phyloP scores from a whole-genome alignment of 1,140 invertebrate genomes.

The Pseudoatta argentina region DNA sequence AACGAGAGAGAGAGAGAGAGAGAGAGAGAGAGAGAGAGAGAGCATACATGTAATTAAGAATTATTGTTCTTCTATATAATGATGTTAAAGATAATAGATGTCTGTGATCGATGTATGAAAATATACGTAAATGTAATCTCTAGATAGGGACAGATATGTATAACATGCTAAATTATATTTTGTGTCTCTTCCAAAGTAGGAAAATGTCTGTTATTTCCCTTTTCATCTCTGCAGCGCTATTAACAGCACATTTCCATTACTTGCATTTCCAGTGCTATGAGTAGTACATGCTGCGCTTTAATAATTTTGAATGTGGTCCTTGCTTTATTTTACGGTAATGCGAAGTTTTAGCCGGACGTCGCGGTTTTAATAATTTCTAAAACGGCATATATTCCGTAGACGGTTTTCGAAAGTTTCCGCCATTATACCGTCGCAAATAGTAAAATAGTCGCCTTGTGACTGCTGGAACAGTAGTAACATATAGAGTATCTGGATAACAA shows the following conservation, averaged over 20 bases:
- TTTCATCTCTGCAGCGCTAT: constrained; percentile 58
- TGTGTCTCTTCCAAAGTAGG: constrained; percentile 43
- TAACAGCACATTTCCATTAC: constrained; percentile 64
- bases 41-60: not conserved
- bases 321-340: constrained; percentile 41
- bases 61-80: constrained; percentile 15
- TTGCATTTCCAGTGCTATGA: constrained; percentile 48
- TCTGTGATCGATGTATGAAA: not conserved
- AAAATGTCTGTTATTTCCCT: constrained; percentile 62
- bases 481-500: not conserved
- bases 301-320: constrained; percentile 58
- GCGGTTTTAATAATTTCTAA: constrained; percentile 60
- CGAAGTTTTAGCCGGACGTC: constrained; percentile 52
- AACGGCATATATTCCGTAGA: constrained; percentile 18
- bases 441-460: constrained; percentile 32
- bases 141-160: constrained; percentile 9
- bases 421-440: constrained; percentile 45
- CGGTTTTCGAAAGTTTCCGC: constrained; percentile 45
- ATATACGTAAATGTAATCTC: constrained; percentile 38
- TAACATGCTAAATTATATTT: constrained; percentile 40
- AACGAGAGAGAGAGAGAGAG: not conserved
- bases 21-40: not conserved
- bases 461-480: not conserved
- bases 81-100: not conserved
- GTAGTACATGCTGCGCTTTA: constrained; percentile 57